phyloP scores from a whole-genome alignment of 1,140 invertebrate species.

The Papilio machaon region DNA sequence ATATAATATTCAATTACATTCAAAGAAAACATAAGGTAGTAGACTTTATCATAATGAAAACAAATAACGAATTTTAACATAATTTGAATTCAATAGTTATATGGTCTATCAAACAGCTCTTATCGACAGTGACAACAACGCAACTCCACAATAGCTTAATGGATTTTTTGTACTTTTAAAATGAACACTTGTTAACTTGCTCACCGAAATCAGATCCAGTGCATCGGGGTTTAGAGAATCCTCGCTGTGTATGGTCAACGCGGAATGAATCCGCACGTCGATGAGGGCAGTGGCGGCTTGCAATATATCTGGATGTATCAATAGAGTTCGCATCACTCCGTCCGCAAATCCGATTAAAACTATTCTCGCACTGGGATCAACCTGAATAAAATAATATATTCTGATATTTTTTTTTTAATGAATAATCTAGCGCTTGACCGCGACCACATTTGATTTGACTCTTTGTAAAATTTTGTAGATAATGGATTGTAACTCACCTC shows the following conservation, averaged over 20 bases:
- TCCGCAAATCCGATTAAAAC: constrained; percentile 87
- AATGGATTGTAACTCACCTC: constrained; percentile 79
- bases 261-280: constrained; percentile 64
- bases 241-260: constrained; percentile 67
- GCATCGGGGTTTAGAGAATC: constrained; percentile 63
- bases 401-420: neutral
- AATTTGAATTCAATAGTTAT: neutral
- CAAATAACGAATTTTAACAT: too few relatives aligned
- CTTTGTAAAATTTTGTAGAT: neutral
- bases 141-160: neutral
- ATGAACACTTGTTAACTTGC: constrained; percentile 11
- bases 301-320: constrained; percentile 65
- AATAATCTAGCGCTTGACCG: neutral
- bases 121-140: neutral
- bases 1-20: neutral
- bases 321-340: constrained; percentile 83
- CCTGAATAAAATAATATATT: constrained; percentile 52
- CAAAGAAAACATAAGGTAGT: too few relatives aligned
- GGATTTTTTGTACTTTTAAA: neutral
- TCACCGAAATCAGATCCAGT: constrained; percentile 70
- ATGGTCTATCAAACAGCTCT: neutral
- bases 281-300: constrained; percentile 49
- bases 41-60: too few relatives aligned
- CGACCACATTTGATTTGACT: too few relatives aligned
- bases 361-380: constrained; percentile 83